Conservation (phyloP, 2,797 vertebrate genomes). For the Acanthornis magna region DNA sequence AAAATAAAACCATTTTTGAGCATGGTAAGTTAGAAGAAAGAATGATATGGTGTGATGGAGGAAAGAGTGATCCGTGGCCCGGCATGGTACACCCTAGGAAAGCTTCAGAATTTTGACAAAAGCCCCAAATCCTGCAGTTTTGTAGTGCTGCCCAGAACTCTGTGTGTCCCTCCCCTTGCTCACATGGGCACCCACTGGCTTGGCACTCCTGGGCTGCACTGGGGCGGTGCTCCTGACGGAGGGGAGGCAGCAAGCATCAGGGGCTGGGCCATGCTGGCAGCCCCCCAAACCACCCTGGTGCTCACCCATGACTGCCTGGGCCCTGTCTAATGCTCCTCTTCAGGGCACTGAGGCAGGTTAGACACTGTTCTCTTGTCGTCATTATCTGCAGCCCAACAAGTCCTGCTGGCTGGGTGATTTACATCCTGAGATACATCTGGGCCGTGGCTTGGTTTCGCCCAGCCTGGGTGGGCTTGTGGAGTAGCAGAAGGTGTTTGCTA, state of each 20-base stretch:
- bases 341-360: neutral
- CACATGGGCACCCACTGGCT: fast-evolving
- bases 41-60: neutral
- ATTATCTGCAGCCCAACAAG: neutral
- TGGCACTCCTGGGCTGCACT: neutral
- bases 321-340: fast-evolving
- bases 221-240: neutral
- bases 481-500: neutral
- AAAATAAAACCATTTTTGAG: neutral
- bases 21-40: neutral
- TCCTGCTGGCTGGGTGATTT: neutral
- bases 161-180: neutral
- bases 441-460: neutral
- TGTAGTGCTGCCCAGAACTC: neutral
- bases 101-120: neutral
- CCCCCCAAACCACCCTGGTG: neutral
- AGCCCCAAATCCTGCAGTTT: neutral
- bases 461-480: neutral
- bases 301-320: neutral
- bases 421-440: neutral
- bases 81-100: neutral
- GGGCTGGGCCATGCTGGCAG: fast-evolving
- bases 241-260: neutral
- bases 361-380: neutral
- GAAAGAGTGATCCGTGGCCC: neutral